A percentile compares a stretch with the other conserved stretches of the same genome.
These are phyloP conservation scores for Lophius piscatorius DNA, from an alignment of 2,113 vertebrate species.

Conservation along the genomic window DNA sequence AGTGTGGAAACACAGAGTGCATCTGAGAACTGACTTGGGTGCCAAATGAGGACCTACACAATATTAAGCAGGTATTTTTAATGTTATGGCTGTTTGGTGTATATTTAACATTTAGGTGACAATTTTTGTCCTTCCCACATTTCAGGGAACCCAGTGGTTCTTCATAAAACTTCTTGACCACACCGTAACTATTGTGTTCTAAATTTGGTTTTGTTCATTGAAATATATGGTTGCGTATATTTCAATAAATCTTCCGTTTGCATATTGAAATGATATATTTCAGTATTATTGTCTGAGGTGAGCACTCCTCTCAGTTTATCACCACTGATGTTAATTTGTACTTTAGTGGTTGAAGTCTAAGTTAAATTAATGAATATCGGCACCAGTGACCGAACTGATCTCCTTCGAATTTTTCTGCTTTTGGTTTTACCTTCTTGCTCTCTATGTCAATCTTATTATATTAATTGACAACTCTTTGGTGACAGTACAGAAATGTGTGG, in stretches of 20 bases:
- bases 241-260: conserved; percentile 43
- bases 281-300: conserved; percentile 51
- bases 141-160: background rate
- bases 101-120: too few relatives aligned
- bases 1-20: too few relatives aligned
- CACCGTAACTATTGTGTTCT: too few relatives aligned
- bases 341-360: conserved; percentile 51
- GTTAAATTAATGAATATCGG: too few relatives aligned
- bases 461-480: conserved; percentile 35
- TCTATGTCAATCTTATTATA: conserved; percentile 63
- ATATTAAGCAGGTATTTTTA: too few relatives aligned
- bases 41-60: too few relatives aligned
- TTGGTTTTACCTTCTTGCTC: conserved; percentile 53
- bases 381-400: conserved; percentile 23
- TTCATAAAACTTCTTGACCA: background rate
- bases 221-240: conserved; percentile 44
- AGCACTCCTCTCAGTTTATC: conserved; percentile 17
- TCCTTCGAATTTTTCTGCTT: conserved; percentile 27
- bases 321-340: conserved; percentile 63
- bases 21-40: too few relatives aligned
- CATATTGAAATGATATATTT: conserved; percentile 48
- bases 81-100: too few relatives aligned
- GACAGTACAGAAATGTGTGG: conserved; percentile 6
- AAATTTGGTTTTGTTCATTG: conserved; percentile 38
- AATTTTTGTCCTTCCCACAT: background rate